Base-by-base conservation (phyloP, 2,888 invertebrate species). In the Athrips mouffetella region DNA sequence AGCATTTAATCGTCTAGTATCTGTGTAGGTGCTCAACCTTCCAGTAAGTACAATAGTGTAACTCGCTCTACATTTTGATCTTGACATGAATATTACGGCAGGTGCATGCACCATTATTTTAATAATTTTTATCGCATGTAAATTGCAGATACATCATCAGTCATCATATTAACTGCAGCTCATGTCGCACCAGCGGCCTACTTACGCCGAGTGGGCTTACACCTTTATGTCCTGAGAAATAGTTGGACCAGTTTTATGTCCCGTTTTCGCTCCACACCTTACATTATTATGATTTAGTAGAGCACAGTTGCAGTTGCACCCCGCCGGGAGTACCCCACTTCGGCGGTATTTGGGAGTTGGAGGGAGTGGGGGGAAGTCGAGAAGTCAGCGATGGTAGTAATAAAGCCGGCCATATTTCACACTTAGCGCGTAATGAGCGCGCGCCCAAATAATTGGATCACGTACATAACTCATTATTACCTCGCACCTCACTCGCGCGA, bases 381-480 rank as follows among this genome's bases (percentile, higher is more conserved):
- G 65, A 72, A 79, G 76, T 79, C 76, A 75, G 79, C 77, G 73
- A 77, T 79, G 75, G 60, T 65, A 77, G 86, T 84, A 86, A 86
- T 86, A 86, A 86, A 85, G 83, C 83, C 76, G 73, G 86, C 85
- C 78, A 89, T 89, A 89, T 88, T 88, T 89, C 89, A 88, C 89
- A 89, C 89, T 89, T 89, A 89, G 82, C 85, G 83, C 80, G 87
- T 89, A 89, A 89, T 89, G 89, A 89, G 86, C 83, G 83, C 80
- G 85, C 85, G 83, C 87, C 89, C 82, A 89, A 89, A 89, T 89
- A 89, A 89, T 89, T 89, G 89, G 89, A 89, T 89, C 89, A 89
- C 89, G 89, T 89, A 89, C 87, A 89, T 89, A 89, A 88, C 81
- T 89, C 89, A 89, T 89, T 89, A 89, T 89, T 89, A 89, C 84